Evolutionary conservation across 2,113 vertebrate species (phyloP).

Genomic region (Ancistrus triradiatus): DNA sequence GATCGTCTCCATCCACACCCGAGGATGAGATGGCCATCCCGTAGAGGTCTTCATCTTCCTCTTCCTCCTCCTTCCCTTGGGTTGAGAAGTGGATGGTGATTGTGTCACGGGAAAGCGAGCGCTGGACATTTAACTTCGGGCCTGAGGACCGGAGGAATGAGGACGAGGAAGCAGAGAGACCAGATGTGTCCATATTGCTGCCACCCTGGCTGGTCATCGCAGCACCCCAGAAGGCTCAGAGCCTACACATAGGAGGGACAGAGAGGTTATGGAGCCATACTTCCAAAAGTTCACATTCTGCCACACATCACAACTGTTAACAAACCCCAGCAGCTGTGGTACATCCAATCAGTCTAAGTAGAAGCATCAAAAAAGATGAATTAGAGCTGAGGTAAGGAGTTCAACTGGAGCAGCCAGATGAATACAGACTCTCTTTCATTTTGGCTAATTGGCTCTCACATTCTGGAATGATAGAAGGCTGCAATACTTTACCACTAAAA

Average conservation of each 20-base stretch:
- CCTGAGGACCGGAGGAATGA: conserved; percentile 69
- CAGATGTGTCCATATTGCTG: conserved; percentile 78
- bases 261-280: neutral
- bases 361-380: no score
- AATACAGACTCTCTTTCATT: no score
- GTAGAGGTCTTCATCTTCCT: conserved; percentile 89
- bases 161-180: conserved; percentile 54
- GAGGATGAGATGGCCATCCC: conserved; percentile 51
- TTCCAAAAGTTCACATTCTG: neutral
- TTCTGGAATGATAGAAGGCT: no score
- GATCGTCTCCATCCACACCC: conserved; percentile 69
- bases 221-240: conserved; percentile 74
- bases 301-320: neutral
- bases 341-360: no score
- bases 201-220: conserved; percentile 91
- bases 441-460: no score
- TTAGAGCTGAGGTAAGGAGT: no score
- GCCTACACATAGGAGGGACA: conserved; percentile 62
- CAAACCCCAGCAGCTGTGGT: neutral
- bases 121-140: conserved; percentile 94
- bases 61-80: conserved; percentile 92
- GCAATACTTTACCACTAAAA: no score
- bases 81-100: conserved; percentile 98
- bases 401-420: no score
- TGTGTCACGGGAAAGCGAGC: conserved; percentile 89